Conservation (phyloP, 1,140 invertebrate genomes). For the Cyphomyrmex costatus region DNA sequence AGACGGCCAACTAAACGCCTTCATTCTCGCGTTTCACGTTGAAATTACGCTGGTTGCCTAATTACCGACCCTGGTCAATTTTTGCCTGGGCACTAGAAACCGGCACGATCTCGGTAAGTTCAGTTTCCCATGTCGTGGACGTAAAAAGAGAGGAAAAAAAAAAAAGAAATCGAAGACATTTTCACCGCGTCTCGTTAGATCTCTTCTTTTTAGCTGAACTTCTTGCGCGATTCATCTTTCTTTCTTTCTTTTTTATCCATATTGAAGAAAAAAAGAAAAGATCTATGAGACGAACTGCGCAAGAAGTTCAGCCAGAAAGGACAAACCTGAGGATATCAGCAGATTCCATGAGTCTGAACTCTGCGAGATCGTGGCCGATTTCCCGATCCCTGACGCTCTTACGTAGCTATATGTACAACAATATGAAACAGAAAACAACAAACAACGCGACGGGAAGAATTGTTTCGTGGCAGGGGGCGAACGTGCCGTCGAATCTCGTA, state of each 20-base stretch:
- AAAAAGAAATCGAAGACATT: background rate
- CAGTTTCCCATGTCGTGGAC: background rate
- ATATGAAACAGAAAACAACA: constrained; percentile 11
- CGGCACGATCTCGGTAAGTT: background rate
- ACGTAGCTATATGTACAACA: constrained; percentile 22
- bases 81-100: background rate
- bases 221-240: too few relatives aligned
- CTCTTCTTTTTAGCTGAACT: too few relatives aligned
- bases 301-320: too few relatives aligned
- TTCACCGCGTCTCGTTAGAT: background rate
- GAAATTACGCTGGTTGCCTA: constrained; percentile 18
- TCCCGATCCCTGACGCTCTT: background rate
- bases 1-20: constrained; percentile 39
- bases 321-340: too few relatives aligned
- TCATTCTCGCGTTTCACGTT: constrained; percentile 12
- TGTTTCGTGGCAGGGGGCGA: background rate
- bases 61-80: constrained; percentile 43
- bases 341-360: background rate
- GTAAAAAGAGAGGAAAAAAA: background rate
- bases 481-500: constrained; percentile 24
- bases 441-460: constrained; percentile 31
- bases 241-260: too few relatives aligned
- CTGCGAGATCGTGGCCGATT: background rate
- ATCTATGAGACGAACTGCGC: too few relatives aligned
- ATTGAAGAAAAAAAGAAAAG: too few relatives aligned